A percentile compares a stretch with the other conserved stretches of the same genome.
These are phyloP conservation scores for Coptodon rendalli DNA, from an alignment of 2,113 vertebrate genomes.

Conservation along the genomic window DNA sequence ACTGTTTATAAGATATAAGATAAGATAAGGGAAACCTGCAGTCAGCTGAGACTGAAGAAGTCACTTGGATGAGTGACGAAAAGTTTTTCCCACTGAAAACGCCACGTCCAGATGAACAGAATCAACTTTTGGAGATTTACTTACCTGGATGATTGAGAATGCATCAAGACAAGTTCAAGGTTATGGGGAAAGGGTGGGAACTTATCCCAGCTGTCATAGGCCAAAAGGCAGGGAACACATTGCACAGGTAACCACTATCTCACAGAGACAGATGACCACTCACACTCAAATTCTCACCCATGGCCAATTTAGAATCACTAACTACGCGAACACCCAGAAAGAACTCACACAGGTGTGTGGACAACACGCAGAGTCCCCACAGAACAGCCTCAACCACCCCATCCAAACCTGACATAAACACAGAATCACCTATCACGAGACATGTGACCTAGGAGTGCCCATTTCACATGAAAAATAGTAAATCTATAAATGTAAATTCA, in stretches of 20 bases:
- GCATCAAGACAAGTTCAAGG: not conserved
- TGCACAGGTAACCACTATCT: not conserved
- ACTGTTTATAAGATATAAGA: not conserved
- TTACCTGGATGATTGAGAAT: not conserved
- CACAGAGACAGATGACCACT: not conserved
- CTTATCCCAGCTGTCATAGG: not conserved
- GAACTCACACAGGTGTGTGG: not conserved
- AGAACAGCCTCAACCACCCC: not conserved
- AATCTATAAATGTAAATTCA: not conserved
- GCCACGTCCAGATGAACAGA: not conserved
- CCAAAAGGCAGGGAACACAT: not conserved
- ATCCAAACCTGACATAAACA: not conserved
- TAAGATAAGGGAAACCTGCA: not conserved
- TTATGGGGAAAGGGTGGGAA: not conserved
- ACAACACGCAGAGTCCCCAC: not conserved
- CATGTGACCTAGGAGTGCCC: not conserved
- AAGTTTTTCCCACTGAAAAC: not conserved
- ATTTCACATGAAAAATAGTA: not conserved
- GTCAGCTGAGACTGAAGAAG: not conserved
- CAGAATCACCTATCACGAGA: not conserved
- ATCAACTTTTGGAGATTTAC: not conserved
- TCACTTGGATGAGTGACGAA: not conserved
- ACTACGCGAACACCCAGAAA: not conserved
- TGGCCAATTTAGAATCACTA: not conserved
- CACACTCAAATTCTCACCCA: not conserved